Conservation (phyloP, 2,113 vertebrate genomes). For the Calyptomena viridis region DNA sequence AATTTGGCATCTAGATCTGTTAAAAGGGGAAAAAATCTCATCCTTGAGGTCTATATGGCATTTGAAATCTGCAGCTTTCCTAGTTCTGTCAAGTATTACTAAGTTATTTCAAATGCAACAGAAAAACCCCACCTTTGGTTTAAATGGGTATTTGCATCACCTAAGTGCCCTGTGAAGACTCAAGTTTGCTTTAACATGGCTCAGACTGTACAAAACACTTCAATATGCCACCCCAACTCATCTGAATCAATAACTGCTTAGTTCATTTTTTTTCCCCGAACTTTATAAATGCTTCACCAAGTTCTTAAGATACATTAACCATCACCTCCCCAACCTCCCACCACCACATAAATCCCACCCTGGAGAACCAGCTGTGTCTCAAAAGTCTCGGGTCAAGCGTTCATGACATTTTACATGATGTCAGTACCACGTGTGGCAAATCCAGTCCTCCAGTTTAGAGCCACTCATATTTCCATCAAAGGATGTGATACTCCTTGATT, state of each 20-base stretch:
- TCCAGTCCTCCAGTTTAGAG: not conserved
- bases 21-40: not conserved
- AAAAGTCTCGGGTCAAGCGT: not conserved
- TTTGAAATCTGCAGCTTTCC: not conserved
- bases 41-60: not conserved
- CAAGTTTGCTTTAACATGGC: not conserved
- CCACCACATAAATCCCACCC: not conserved
- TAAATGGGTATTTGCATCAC: not conserved
- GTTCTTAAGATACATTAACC: not conserved
- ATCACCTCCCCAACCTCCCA: not conserved
- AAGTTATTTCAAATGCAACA: not conserved
- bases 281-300: not conserved
- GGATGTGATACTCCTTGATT: not conserved
- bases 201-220: not conserved
- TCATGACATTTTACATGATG: not conserved
- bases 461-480: constrained; percentile 44
- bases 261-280: not conserved
- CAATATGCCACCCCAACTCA: not conserved
- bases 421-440: constrained; percentile 18
- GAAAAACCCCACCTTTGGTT: not conserved
- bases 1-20: not conserved
- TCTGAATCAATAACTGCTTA: not conserved
- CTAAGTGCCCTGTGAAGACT: not conserved
- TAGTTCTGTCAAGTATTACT: not conserved
- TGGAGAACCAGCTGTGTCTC: not conserved